phyloP scores from a whole-genome alignment of 2,888 invertebrate species.

The Bombyx huttoni region DNA sequence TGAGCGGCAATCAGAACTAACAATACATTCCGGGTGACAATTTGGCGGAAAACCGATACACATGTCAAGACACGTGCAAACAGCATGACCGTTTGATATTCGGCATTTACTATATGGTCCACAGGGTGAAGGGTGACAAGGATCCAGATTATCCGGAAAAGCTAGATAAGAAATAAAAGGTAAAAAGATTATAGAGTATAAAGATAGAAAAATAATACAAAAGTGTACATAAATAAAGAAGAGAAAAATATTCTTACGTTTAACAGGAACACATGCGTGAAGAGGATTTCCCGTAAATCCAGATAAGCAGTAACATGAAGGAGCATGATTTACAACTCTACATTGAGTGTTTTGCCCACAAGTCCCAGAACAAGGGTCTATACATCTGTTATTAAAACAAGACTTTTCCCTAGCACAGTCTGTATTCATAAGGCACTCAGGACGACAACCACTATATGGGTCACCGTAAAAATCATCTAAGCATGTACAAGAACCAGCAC shows the following conservation, averaged over 20 bases:
- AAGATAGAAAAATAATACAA: slow-evolving; percentile 27
- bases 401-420: slow-evolving; percentile 81
- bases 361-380: slow-evolving; percentile 82
- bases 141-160: slow-evolving; percentile 69
- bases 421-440: slow-evolving; percentile 85
- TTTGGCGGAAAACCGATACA: slow-evolving; percentile 83
- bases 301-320: slow-evolving; percentile 81
- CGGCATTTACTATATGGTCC: slow-evolving; percentile 85
- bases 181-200: slow-evolving; percentile 24
- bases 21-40: slow-evolving; percentile 84
- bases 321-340: slow-evolving; percentile 81
- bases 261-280: slow-evolving; percentile 74
- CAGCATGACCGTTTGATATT: slow-evolving; percentile 78
- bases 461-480: slow-evolving; percentile 82
- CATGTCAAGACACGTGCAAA: slow-evolving; percentile 81
- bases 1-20: slow-evolving; percentile 83
- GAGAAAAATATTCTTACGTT: slow-evolving; percentile 71
- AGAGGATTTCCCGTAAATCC: slow-evolving; percentile 82
- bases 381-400: slow-evolving; percentile 84
- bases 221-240: slow-evolving; percentile 29
- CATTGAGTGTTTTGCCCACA: slow-evolving; percentile 86
- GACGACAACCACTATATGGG: slow-evolving; percentile 83
- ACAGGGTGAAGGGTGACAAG: slow-evolving; percentile 84
- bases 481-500: slow-evolving; percentile 84
- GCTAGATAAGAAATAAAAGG: slow-evolving; percentile 39